phyloP scores from a whole-genome alignment of 2,888 invertebrate species.

The Galeruca laticollis region DNA sequence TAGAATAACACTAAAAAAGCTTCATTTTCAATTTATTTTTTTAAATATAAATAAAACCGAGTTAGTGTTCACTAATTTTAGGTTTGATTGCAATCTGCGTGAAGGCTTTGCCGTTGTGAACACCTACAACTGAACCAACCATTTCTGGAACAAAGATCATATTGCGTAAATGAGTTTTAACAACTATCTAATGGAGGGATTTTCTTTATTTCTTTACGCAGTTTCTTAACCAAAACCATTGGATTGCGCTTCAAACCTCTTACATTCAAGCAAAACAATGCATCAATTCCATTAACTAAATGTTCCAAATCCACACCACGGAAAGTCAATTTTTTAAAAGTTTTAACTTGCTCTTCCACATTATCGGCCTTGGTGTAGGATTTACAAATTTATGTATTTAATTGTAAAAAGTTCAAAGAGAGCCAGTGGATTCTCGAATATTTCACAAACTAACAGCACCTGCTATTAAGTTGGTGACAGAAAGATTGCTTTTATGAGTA shows the following conservation, averaged over 20 bases:
- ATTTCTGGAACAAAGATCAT: constrained; percentile 99
- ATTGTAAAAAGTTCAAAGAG: constrained; percentile 18
- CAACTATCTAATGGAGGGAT: constrained; percentile 96
- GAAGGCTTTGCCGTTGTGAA: constrained; percentile 98
- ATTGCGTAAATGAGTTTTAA: constrained; percentile 98
- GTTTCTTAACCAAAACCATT: constrained; percentile 94
- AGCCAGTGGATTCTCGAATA: constrained; percentile 7
- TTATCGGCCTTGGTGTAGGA: constrained; percentile 62
- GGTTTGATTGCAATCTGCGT: constrained; percentile 87
- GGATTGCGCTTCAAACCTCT: constrained; percentile 95
- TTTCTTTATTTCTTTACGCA: constrained; percentile 95
- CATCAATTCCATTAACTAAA: constrained; percentile 94
- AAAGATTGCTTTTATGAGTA: no score
- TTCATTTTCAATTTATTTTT: no score
- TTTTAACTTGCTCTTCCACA: constrained; percentile 88
- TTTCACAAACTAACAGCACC: constrained; percentile 17
- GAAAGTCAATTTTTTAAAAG: constrained; percentile 99
- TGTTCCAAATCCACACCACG: constrained; percentile 99
- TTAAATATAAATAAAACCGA: no score
- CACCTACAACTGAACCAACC: constrained; percentile 99
- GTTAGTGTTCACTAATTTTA: constrained; percentile 91
- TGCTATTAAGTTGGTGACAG: constrained; percentile 43
- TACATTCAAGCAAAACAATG: constrained; percentile 93
- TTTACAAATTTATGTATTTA: constrained; percentile 13
- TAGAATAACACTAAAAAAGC: no score